A percentile compares a stretch with the other conserved stretches of the same genome.
These are phyloP conservation scores for Peromyscus melanophrys DNA, from an alignment of 2,797 vertebrate species.

Conservation along the genomic window DNA sequence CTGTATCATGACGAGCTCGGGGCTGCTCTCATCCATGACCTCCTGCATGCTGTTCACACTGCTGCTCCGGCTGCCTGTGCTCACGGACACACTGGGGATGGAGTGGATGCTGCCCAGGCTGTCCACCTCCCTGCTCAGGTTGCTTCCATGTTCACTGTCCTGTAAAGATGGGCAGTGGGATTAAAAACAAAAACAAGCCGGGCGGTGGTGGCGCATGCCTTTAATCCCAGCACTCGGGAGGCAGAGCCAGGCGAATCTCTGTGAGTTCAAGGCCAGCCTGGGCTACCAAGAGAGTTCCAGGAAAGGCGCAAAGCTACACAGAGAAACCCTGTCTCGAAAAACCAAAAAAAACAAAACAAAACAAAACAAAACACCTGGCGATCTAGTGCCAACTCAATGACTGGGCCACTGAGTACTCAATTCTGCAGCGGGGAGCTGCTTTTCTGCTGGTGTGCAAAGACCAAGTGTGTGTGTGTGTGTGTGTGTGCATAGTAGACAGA, in stretches of 20 bases:
- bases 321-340: no score
- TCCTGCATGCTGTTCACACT: slow-evolving; percentile 99
- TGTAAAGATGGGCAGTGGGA: slow-evolving; percentile 87
- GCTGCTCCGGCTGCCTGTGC: slow-evolving; percentile 99
- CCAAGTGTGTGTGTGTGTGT: background rate
- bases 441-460: slow-evolving; percentile 80
- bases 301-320: no score
- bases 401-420: slow-evolving; percentile 13
- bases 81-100: slow-evolving; percentile 97
- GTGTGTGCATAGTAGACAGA: background rate
- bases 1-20: slow-evolving; percentile 94
- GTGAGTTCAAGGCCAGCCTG: no score
- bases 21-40: slow-evolving; percentile 96
- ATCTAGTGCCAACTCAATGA: slow-evolving; percentile 56
- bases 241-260: no score
- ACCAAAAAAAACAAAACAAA: background rate
- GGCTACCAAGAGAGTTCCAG: no score
- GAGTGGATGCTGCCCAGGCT: slow-evolving; percentile 99
- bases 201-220: no score
- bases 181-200: background rate
- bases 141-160: slow-evolving; percentile 96
- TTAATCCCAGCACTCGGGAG: no score
- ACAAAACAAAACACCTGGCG: slow-evolving; percentile 17
- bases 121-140: slow-evolving; percentile 95
- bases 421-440: slow-evolving; percentile 68